Conservation (phyloP, 1,140 invertebrate genomes). For the Dendrolimus punctatus region DNA sequence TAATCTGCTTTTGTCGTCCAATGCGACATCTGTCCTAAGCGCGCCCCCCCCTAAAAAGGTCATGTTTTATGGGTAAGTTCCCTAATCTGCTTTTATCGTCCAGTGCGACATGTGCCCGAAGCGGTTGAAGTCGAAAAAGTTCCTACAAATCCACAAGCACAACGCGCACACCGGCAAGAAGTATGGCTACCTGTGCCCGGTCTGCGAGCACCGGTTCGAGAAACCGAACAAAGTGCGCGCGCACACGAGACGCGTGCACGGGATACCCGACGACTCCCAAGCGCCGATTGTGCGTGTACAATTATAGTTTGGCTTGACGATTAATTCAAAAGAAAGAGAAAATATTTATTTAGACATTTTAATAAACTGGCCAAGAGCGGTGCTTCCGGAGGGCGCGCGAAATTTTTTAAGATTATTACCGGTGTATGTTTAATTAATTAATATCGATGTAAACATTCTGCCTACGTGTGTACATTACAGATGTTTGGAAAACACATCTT, state of each 20-base stretch:
- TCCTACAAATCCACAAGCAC: constrained; percentile 61
- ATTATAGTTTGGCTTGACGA: constrained; percentile 14
- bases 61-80: neutral
- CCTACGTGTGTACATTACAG: too few species aligned
- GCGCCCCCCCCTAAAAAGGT: too few species aligned
- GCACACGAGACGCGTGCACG: constrained; percentile 46
- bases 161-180: constrained; percentile 53
- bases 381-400: neutral
- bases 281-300: constrained; percentile 38
- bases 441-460: too few species aligned
- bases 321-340: neutral
- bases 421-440: too few species aligned
- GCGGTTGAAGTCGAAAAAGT: constrained; percentile 53
- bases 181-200: constrained; percentile 50
- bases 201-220: constrained; percentile 53
- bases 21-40: too few species aligned
- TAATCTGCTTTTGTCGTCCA: too few species aligned
- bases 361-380: neutral
- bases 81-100: neutral
- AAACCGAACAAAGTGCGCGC: constrained; percentile 58
- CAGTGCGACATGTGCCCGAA: constrained; percentile 60
- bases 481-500: too few species aligned
- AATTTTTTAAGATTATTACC: neutral
- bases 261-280: constrained; percentile 35
- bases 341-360: neutral